These are phyloP conservation scores for Ethmia dodecea DNA, from an alignment of 2,888 invertebrate species.

Conservation along the genomic window DNA sequence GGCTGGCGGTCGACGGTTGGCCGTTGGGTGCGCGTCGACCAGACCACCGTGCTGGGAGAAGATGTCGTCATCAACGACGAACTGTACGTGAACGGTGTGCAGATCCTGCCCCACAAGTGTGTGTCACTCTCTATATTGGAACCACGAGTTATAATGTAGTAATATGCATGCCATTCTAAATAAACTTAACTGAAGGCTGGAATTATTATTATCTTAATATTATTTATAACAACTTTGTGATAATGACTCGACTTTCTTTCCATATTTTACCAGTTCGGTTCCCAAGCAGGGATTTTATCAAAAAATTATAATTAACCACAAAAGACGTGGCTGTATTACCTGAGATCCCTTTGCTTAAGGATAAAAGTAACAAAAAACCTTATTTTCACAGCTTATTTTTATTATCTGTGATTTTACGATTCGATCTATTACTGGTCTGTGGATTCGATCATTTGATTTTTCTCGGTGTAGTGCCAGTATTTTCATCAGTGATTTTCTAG, in stretches of 20 bases:
- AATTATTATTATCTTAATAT: too few species aligned
- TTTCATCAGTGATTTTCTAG: conserved; percentile 1
- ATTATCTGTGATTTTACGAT: not conserved
- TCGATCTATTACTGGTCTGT: not conserved
- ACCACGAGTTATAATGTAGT: conserved; percentile 98
- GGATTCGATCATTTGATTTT: not conserved
- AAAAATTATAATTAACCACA: too few species aligned
- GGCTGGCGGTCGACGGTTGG: conserved; percentile 98
- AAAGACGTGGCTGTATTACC: too few species aligned
- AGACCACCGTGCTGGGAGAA: conserved; percentile 97
- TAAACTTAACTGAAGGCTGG: too few species aligned
- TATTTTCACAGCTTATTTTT: not conserved
- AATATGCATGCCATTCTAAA: too few species aligned
- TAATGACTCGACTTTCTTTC: too few species aligned
- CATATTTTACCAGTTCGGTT: too few species aligned
- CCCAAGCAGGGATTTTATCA: too few species aligned
- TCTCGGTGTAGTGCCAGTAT: not conserved
- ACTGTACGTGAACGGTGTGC: conserved; percentile 97
- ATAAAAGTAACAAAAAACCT: not conserved
- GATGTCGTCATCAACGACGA: conserved; percentile 99
- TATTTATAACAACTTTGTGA: too few species aligned
- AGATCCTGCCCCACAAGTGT: conserved; percentile 97
- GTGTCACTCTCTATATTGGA: conserved; percentile 96
- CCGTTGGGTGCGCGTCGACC: conserved; percentile 99
- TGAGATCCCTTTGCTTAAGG: not conserved